phyloP scores from a whole-genome alignment of 2,113 vertebrate genomes.

The Tringa solitaria region DNA sequence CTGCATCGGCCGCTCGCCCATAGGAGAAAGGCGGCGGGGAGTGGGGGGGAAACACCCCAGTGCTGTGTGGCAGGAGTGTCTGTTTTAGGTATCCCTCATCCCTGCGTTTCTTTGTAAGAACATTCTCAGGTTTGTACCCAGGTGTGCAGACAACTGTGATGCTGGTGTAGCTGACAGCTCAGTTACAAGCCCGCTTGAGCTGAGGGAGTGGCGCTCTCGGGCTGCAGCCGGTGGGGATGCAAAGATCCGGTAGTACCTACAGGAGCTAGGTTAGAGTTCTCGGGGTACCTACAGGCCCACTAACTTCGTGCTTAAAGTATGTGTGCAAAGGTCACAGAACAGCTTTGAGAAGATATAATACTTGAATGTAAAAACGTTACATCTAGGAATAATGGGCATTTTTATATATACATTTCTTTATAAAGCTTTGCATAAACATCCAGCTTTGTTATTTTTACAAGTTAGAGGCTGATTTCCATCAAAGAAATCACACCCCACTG shows the following conservation, averaged over 20 bases:
- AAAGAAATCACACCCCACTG: not conserved
- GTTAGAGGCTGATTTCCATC: not conserved
- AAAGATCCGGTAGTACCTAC: too few relatives aligned
- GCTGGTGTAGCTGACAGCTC: not conserved
- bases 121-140: not conserved
- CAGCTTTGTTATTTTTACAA: not conserved
- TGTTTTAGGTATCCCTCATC: not conserved
- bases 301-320: not conserved
- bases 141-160: too few relatives aligned
- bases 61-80: not conserved
- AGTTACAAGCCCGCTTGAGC: rapidly evolving
- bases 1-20: rapidly evolving
- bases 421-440: not conserved
- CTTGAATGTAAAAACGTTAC: not conserved
- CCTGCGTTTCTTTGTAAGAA: not conserved
- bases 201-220: not conserved
- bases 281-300: not conserved
- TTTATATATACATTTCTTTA: not conserved
- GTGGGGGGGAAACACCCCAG: rapidly evolving
- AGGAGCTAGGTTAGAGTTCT: not conserved
- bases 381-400: not conserved
- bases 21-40: not conserved
- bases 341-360: not conserved
- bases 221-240: not conserved
- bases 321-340: not conserved